Evolutionary conservation across 2,888 invertebrate species (phyloP), one percentile per base, ranked within the genome.

Genomic region (Portevinia maculata): DNA sequence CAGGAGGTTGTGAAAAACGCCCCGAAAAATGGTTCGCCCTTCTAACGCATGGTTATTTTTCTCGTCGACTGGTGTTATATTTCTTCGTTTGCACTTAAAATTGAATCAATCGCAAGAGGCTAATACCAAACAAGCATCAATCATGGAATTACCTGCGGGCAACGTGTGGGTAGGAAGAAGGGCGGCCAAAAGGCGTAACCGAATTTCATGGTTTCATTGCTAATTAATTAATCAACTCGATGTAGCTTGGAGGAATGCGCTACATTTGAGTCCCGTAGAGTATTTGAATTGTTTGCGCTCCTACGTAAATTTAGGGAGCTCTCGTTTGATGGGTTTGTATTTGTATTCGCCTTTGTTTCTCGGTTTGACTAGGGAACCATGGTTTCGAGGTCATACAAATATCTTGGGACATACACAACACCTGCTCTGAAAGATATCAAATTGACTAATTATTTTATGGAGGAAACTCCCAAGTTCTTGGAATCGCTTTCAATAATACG

Each of bases 141-240:
- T 75, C 67, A 65, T 59, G 9, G 19, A 53, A 59, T 30, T 50
- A 32, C 52, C 75, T 44, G 52, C 15, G 13, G 57, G 32, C 30
- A 41, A 9, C 19, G 9, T 39, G 52, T 24, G 21, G 39, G 17
- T 57, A 67, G 73, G 64, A 44, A 69, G 52, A 37, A 64, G 75
- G 67, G 52, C 59, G 75, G 75, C 44, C 41, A 52, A 32, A 60
- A 69, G 75, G 67, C 60, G 75, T 75, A 60, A 59, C 75, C 59
- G 52, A 60, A 69, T 75, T 60, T 75, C 59, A 75, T 67, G 75
- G 59, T 69, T 53, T 53, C 57, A 37, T 50, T 75, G 53, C 59
- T 75, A 75, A 75, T 69, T 75, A 67, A 75, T 75, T 75, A 75
- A 75, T 75, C 75, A 75, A 75, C 65, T 57, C 48, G 57, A 64